Conservation (phyloP, 2,113 vertebrate genomes). For the Atrichornis clamosus region DNA sequence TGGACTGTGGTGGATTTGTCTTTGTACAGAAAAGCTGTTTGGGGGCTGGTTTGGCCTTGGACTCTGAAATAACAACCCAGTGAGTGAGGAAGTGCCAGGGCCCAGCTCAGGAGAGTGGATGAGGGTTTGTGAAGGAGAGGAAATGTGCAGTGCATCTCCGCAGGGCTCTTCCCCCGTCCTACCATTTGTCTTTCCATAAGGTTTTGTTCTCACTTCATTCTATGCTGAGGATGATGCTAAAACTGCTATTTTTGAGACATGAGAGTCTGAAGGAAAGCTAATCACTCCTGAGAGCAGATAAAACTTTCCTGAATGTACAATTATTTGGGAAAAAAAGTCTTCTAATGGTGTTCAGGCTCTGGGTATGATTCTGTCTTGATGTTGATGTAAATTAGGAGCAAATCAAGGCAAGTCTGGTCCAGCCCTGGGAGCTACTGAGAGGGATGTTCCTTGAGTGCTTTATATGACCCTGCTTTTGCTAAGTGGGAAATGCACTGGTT, state of each 20-base stretch:
- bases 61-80: rapidly evolving
- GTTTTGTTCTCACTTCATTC: background rate
- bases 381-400: background rate
- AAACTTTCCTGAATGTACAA: background rate
- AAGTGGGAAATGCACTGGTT: background rate
- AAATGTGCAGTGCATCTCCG: rapidly evolving
- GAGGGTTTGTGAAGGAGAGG: background rate
- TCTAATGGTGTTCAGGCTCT: background rate
- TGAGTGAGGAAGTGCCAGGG: background rate
- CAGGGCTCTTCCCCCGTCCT: background rate
- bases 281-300: background rate
- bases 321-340: background rate
- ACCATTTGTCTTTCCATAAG: background rate
- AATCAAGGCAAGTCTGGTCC: background rate
- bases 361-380: background rate
- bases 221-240: background rate
- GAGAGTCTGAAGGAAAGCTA: background rate
- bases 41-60: background rate
- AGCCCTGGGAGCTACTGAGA: background rate
- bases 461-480: rapidly evolving
- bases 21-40: background rate
- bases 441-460: background rate
- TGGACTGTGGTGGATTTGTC: background rate
- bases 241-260: background rate
- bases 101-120: background rate